Evolutionary conservation across 2,888 invertebrate genomes (phyloP), one percentile per base, ranked within the genome.

Genomic region (Aricia artaxerxes): DNA sequence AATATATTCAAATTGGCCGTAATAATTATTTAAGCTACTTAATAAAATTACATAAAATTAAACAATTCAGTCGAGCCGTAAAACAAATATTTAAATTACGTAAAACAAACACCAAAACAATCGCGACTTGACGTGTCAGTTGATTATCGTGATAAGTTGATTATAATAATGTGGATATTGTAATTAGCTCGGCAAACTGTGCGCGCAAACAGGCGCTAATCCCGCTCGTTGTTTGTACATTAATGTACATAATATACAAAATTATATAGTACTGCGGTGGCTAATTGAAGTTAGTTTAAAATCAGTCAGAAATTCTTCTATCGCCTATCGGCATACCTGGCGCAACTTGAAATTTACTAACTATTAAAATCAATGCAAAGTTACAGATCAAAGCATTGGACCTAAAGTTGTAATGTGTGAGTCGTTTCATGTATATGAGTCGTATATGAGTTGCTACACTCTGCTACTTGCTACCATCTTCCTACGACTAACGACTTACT

Each of bases 131-230:
- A 49, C 31, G 4, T 49, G 49, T 11, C 75, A 49, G 44, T 75
- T 73, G 40, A 73, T 75, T 75, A 69, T 38, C 31, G 11, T 24
- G 7, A 24, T 73, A 75, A 75, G 31, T 75, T 75, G 75, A 44
- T 75, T 75, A 75, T 75, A 49, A 24, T 75, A 49, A 49, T 75
- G 75, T 75, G 24, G 75, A 49, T 49, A 44, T 31, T 75, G 49
- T 75, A 75, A 75, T 75, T 75, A 75, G 75, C 31, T 40, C 73
- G 16, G 16, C 24, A 73, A 40, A 73, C 24, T 40, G 40, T 38
- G 24, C 44, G 38, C 40, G 16, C 73, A 73, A 73, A 73, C 73
- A n/a, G 24, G 40, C 35, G 64, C 64, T 64, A 64, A 64, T 31
- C 64, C 64, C 4, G 31, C 31, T 31, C 31, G 31, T 31, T 64